A percentile compares a stretch with the other conserved stretches of the same genome.
These are phyloP conservation scores for Pholis gunnellus DNA, from an alignment of 2,113 vertebrate species.

Conservation along the genomic window DNA sequence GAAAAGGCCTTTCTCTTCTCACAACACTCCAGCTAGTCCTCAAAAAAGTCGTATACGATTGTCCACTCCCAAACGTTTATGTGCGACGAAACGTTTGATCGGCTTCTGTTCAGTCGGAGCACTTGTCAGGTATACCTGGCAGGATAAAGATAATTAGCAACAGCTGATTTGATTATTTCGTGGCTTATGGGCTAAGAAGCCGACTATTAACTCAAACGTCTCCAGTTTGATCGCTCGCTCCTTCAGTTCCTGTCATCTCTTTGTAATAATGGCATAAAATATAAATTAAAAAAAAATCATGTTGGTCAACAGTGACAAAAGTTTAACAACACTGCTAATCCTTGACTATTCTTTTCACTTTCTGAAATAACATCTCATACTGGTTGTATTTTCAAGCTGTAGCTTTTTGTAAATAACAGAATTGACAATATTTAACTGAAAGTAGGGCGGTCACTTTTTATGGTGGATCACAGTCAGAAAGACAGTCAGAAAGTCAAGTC, in stretches of 20 bases:
- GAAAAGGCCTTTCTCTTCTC: neutral
- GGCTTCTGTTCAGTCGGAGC: no score
- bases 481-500: neutral
- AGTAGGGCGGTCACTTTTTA: neutral
- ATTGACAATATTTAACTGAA: neutral
- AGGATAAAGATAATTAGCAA: no score
- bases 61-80: no score
- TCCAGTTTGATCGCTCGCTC: neutral
- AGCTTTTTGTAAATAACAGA: neutral
- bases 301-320: neutral
- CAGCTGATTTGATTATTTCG: neutral
- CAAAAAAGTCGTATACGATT: neutral
- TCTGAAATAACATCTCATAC: slow-evolving; percentile 2
- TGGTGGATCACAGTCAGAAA: neutral
- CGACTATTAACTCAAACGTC: neutral
- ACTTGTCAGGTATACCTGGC: no score
- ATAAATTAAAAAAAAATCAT: neutral
- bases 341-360: neutral
- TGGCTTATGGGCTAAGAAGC: neutral
- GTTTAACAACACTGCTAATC: neutral
- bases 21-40: neutral
- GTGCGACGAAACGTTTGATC: no score
- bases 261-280: neutral
- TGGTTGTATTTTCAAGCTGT: neutral
- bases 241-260: neutral